Conservation (phyloP, 2,888 invertebrate genomes). For the Pinctada fucata region DNA sequence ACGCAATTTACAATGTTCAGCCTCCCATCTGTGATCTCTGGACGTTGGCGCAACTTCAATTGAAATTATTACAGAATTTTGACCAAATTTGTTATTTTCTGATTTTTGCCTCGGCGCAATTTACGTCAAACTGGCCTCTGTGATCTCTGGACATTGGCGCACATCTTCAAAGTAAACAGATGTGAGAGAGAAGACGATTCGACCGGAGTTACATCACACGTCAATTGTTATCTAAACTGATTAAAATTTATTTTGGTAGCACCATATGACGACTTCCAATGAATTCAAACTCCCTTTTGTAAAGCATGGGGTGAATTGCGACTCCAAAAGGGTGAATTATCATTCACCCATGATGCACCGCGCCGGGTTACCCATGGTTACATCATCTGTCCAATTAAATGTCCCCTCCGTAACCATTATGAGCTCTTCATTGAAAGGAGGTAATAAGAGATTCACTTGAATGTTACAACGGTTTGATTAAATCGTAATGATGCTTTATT, state of each 20-base stretch:
- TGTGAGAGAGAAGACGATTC: not conserved
- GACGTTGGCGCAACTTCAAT: too few species aligned
- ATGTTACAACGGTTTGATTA: constrained; percentile 33
- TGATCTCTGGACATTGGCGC: not conserved
- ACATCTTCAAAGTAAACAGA: constrained; percentile 3
- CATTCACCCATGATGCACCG: constrained; percentile 30
- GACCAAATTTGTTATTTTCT: too few species aligned
- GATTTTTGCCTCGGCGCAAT: too few species aligned
- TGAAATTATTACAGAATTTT: too few species aligned
- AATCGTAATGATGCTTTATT: constrained; percentile 36
- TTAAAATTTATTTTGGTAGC: constrained; percentile 27
- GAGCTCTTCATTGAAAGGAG: constrained; percentile 32
- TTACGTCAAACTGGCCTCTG: too few species aligned
- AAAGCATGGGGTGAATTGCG: not conserved
- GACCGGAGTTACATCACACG: not conserved
- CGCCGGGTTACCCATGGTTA: constrained; percentile 33
- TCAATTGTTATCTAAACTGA: constrained; percentile 1
- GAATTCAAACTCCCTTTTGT: constrained; percentile 12
- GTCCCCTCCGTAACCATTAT: constrained; percentile 14
- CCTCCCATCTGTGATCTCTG: too few species aligned
- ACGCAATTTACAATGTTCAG: too few species aligned
- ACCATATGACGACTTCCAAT: constrained; percentile 23
- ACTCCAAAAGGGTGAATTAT: constrained; percentile 29
- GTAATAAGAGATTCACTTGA: constrained; percentile 23
- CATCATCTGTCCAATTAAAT: constrained; percentile 31